Evolutionary conservation across 2,113 vertebrate species (phyloP).

Genomic region (Pangasianodon hypophthalmus): DNA sequence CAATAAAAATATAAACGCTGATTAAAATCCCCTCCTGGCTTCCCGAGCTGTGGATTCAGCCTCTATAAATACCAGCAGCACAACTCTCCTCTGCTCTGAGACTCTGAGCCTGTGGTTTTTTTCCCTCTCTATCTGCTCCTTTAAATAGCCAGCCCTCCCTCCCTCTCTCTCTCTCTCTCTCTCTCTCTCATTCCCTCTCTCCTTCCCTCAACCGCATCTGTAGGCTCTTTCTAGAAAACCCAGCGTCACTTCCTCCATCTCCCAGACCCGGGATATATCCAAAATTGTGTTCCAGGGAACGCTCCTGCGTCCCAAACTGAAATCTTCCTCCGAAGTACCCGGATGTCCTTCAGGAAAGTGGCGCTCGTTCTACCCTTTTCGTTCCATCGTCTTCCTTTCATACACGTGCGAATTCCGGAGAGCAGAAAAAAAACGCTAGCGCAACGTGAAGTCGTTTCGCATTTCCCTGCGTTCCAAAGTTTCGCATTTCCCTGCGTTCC

Average conservation of each 20-base stretch:
- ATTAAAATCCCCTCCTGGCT: slow-evolving; percentile 1
- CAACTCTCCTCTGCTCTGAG: slow-evolving; percentile 50
- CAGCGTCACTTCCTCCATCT: slow-evolving; percentile 63
- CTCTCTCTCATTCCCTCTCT: slow-evolving; percentile 45
- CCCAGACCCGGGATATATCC: neutral
- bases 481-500: too few relatives aligned
- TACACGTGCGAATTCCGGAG: too few relatives aligned
- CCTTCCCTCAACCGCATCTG: slow-evolving; percentile 50
- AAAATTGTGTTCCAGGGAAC: neutral
- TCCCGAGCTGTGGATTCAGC: slow-evolving; percentile 9
- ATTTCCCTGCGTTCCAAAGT: too few relatives aligned
- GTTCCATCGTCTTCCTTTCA: too few relatives aligned
- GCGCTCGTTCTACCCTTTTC: too few relatives aligned
- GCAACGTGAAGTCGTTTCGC: too few relatives aligned
- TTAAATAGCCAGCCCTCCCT: slow-evolving; percentile 72
- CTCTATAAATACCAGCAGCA: slow-evolving; percentile 37
- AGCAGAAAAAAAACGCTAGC: too few relatives aligned
- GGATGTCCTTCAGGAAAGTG: neutral
- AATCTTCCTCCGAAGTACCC: neutral
- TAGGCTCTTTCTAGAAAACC: slow-evolving; percentile 66
- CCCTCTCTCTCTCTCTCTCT: slow-evolving; percentile 44
- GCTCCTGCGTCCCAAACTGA: neutral
- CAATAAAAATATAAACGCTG: neutral
- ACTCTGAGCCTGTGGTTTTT: slow-evolving; percentile 56
- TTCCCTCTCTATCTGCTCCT: slow-evolving; percentile 61